A percentile compares a stretch with the other conserved stretches of the same genome.
Evolutionary conservation across 2,888 invertebrate genomes (phyloP).

Genomic region (Limnephilus marmoratus): DNA sequence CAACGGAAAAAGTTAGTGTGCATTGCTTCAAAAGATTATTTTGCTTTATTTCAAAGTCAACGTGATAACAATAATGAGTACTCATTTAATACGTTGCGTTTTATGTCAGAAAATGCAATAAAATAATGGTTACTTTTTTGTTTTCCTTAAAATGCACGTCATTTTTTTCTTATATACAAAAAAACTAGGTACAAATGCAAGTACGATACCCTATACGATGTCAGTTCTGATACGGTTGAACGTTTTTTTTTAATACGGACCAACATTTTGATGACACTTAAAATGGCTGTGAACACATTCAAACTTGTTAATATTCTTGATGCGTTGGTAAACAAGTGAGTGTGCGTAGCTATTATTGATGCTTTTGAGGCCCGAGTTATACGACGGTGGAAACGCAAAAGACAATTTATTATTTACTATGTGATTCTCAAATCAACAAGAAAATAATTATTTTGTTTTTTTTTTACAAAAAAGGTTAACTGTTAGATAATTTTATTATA

Average conservation of each 20-base stretch:
- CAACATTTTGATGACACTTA: neutral
- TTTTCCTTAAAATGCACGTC: neutral
- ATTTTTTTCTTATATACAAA: neutral
- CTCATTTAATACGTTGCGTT: neutral
- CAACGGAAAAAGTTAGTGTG: neutral
- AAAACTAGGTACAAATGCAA: neutral
- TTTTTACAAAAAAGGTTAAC: no score
- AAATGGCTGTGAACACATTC: no score
- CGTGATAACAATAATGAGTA: neutral
- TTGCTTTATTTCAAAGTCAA: neutral
- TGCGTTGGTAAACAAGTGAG: neutral
- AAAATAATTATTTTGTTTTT: no score
- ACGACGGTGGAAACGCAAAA: neutral
- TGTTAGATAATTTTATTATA: no score
- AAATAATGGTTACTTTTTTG: neutral
- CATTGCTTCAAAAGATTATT: neutral
- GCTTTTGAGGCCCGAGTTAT: neutral
- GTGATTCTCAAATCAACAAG: neutral
- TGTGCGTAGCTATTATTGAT: neutral
- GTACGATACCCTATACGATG: no score
- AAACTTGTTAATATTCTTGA: no score
- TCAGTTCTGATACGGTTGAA: neutral
- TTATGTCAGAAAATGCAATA: neutral
- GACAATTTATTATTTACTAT: neutral
- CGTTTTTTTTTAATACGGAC: neutral